phyloP scores from a whole-genome alignment of 2,797 vertebrate genomes.

The Fratercula arctica region DNA sequence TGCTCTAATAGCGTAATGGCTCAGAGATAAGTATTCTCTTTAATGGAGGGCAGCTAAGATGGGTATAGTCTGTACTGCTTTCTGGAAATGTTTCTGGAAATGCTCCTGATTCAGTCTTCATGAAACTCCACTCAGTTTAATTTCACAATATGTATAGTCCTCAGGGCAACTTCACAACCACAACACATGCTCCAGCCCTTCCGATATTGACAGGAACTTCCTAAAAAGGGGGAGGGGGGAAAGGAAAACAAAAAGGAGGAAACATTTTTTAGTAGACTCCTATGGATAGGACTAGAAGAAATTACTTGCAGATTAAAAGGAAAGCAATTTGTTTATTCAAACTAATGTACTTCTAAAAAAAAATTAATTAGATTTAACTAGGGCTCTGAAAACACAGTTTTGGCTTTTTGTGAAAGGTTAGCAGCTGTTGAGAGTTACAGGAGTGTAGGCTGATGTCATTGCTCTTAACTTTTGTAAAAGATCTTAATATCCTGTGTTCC shows the following conservation, averaged over 20 bases:
- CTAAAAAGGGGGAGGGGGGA: slow-evolving; percentile 62
- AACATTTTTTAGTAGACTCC: not conserved
- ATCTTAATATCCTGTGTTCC: accelerated
- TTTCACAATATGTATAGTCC: not conserved
- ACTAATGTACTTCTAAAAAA: not conserved
- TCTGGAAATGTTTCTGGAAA: not conserved
- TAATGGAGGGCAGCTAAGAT: not conserved
- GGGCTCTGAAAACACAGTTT: not conserved
- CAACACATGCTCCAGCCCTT: slow-evolving; percentile 92
- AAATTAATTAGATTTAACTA: not conserved
- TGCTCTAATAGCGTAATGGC: not conserved
- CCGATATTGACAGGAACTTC: slow-evolving; percentile 95
- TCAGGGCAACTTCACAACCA: slow-evolving; percentile 94
- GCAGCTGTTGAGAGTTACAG: not conserved
- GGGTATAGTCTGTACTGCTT: not conserved
- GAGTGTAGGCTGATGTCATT: accelerated
- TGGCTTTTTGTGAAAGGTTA: not conserved
- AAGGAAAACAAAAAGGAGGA: not conserved
- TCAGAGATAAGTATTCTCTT: not conserved
- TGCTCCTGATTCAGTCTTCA: not conserved
- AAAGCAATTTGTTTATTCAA: not conserved
- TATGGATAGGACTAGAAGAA: not conserved
- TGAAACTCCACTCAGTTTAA: not conserved
- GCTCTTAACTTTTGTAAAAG: not conserved
- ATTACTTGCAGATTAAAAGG: not conserved